Conservation (phyloP, 2,113 vertebrate species). For the Monopterus albus region DNA sequence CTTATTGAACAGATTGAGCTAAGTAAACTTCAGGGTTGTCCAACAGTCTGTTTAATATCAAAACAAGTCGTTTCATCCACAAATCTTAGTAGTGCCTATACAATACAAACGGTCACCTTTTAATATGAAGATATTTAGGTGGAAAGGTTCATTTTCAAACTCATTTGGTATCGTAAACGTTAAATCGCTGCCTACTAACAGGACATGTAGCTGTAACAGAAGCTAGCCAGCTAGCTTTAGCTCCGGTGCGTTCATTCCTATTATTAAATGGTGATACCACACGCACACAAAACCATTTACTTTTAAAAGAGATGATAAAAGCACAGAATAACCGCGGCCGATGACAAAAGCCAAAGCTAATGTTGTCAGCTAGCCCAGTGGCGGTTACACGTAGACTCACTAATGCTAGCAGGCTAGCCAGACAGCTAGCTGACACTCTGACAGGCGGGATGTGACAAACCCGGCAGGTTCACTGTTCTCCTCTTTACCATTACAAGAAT, state of each 20-base stretch:
- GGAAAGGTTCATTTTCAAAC: too few relatives aligned
- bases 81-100: too few relatives aligned
- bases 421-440: background rate
- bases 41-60: too few relatives aligned
- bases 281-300: background rate
- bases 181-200: background rate
- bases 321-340: background rate
- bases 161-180: background rate
- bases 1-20: too few relatives aligned
- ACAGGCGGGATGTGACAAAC: too few relatives aligned
- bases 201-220: slow-evolving; percentile 4
- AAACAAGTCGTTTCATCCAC: too few relatives aligned
- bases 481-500: slow-evolving; percentile 67
- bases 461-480: background rate
- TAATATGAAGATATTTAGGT: rapidly evolving
- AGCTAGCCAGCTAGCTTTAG: slow-evolving; percentile 42
- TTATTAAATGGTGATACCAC: background rate
- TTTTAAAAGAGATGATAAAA: background rate
- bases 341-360: slow-evolving; percentile 18
- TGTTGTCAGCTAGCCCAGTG: slow-evolving; percentile 23
- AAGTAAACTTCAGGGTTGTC: too few relatives aligned
- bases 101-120: too few relatives aligned
- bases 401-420: slow-evolving; percentile 48
- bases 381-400: slow-evolving; percentile 63
- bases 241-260: background rate